Evolutionary conservation across 2,888 invertebrate genomes (phyloP).

Genomic region (Orthosia gothica): DNA sequence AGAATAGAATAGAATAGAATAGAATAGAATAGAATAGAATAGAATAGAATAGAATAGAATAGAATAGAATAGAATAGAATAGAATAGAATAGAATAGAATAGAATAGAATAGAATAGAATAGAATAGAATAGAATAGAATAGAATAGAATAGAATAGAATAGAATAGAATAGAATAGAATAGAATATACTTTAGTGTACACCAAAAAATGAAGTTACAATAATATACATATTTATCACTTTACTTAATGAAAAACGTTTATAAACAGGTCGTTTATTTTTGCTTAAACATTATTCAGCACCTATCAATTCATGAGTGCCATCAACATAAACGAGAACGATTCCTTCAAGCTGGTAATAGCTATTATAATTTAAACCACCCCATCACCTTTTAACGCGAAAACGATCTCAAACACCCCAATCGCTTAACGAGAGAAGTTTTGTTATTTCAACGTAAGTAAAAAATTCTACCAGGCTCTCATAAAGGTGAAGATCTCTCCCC

Average conservation of each 20-base stretch:
- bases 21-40: too few relatives aligned
- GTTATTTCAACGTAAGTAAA: constrained; percentile 36
- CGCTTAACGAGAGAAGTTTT: constrained; percentile 36
- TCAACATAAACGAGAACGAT: constrained; percentile 33
- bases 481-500: constrained; percentile 55
- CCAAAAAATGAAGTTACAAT: too few relatives aligned
- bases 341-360: constrained; percentile 29
- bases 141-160: too few relatives aligned
- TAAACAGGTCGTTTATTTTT: constrained; percentile 11
- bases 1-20: too few relatives aligned
- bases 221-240: constrained; percentile 11
- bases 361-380: constrained; percentile 44
- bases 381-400: constrained; percentile 30
- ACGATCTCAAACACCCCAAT: constrained; percentile 22
- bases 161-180: too few relatives aligned
- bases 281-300: constrained; percentile 12
- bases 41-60: too few relatives aligned
- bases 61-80: too few relatives aligned
- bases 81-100: too few relatives aligned
- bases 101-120: too few relatives aligned
- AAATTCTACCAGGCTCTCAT: constrained; percentile 67
- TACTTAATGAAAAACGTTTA: neutral
- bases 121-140: too few relatives aligned
- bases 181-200: too few relatives aligned
- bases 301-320: constrained; percentile 33